Percentiles rank a stretch among this genome's conserved stretches.
Evolutionary conservation across 1,140 invertebrate species (phyloP).

Genomic region (Scaptomyza pallida): DNA sequence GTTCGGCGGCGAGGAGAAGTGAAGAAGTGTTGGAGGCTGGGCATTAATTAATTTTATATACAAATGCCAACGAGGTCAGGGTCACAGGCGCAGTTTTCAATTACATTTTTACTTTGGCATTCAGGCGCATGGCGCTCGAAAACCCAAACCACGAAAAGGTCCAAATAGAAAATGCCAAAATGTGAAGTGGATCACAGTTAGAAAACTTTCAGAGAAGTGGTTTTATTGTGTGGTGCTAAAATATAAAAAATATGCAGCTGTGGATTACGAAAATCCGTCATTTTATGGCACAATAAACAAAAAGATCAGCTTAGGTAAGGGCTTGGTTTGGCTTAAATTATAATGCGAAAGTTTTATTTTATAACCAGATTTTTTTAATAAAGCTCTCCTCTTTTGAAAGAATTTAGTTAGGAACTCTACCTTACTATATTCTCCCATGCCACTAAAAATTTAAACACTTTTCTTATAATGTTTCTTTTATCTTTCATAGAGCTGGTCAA

Average conservation of each 20-base stretch:
- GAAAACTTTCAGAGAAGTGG: not conserved
- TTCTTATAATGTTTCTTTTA: conserved; percentile 13
- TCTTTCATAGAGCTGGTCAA: conserved; percentile 89
- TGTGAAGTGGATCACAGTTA: not conserved
- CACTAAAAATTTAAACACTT: not conserved
- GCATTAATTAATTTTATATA: conserved; percentile 73
- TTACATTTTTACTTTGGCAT: conserved; percentile 33
- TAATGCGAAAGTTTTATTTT: too few relatives aligned
- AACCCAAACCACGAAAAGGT: conserved; percentile 7
- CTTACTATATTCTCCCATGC: too few relatives aligned
- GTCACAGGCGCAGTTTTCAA: conserved; percentile 59
- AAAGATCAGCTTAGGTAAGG: not conserved
- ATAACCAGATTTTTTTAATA: too few relatives aligned
- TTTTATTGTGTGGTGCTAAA: not conserved
- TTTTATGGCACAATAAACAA: too few relatives aligned
- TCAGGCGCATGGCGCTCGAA: not conserved
- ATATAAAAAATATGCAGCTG: not conserved
- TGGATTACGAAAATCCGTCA: not conserved
- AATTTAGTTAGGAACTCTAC: too few relatives aligned
- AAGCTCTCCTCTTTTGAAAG: too few relatives aligned
- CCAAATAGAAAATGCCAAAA: not conserved
- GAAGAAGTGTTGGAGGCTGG: not conserved
- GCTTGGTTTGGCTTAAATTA: too few relatives aligned
- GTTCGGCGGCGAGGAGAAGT: not conserved
- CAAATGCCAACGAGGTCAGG: conserved; percentile 62